These are phyloP conservation scores for Rhogogaster chlorosoma DNA, from an alignment of 2,888 invertebrate species.

Conservation along the genomic window DNA sequence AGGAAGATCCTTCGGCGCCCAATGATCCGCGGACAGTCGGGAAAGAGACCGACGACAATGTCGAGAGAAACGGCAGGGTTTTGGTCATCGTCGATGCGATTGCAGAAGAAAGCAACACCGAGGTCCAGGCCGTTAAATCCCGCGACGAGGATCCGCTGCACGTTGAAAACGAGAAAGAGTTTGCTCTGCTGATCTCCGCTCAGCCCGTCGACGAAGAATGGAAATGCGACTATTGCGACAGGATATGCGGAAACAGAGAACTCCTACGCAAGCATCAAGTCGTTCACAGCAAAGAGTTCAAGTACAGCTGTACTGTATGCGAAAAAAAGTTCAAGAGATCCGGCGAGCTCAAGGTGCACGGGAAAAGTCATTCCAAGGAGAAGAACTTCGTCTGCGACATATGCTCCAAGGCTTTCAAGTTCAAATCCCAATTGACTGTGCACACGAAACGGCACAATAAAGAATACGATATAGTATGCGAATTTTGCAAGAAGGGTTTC, in stretches of 20 bases:
- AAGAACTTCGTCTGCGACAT: conserved; percentile 71
- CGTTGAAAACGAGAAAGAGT: not conserved
- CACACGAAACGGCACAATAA: conserved; percentile 42
- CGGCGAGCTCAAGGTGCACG: conserved; percentile 79
- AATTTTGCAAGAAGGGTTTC: conserved; percentile 46
- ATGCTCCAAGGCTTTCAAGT: conserved; percentile 53
- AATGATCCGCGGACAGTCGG: not conserved
- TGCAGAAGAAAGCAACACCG: not conserved
- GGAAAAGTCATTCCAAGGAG: conserved; percentile 79
- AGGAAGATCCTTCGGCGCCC: not conserved
- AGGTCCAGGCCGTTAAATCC: not conserved
- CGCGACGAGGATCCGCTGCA: conserved; percentile 7
- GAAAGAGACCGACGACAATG: not conserved
- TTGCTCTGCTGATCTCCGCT: not conserved
- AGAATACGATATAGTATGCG: conserved; percentile 33
- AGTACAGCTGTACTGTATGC: conserved; percentile 80
- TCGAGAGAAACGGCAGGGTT: not conserved
- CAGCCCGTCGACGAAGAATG: conserved; percentile 66
- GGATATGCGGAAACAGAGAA: conserved; percentile 78
- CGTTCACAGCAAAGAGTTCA: conserved; percentile 79
- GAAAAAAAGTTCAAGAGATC: conserved; percentile 79
- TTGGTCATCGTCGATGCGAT: conserved; percentile 7
- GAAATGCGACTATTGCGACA: conserved; percentile 79
- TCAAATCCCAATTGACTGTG: conserved; percentile 41
- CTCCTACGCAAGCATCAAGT: conserved; percentile 80